These are phyloP conservation scores for Balaeniceps rex DNA, from an alignment of 2,113 vertebrate genomes.

Conservation along the genomic window DNA sequence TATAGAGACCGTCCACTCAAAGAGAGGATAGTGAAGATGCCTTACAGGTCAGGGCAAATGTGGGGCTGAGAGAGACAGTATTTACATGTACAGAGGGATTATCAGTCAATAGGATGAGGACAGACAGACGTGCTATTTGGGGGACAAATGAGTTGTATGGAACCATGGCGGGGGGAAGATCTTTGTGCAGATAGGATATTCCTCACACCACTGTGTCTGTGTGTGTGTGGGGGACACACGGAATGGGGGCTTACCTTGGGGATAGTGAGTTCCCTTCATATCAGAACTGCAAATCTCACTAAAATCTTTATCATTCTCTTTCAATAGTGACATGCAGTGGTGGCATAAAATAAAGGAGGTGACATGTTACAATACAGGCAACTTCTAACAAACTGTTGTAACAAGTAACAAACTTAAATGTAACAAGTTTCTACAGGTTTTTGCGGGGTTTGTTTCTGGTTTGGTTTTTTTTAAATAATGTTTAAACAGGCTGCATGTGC, in stretches of 20 bases:
- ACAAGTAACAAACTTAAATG: neutral
- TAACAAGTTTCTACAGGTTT: neutral
- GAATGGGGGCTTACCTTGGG: neutral
- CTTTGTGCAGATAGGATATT: neutral
- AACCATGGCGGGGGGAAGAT: neutral
- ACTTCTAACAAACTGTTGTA: neutral
- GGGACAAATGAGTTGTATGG: neutral
- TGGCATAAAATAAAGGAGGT: neutral
- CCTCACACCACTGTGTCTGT: neutral
- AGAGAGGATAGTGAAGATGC: neutral
- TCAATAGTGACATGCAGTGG: neutral
- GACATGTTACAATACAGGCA: neutral
- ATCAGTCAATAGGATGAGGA: neutral
- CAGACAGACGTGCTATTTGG: neutral
- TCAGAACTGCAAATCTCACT: neutral
- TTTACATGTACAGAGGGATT: neutral
- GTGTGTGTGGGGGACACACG: fast-evolving
- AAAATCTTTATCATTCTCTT: neutral
- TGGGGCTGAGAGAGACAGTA: neutral
- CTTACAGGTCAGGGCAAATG: neutral
- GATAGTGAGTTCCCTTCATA: neutral
- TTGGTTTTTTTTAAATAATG: neutral
- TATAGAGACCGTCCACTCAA: neutral
- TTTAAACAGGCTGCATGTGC: neutral
- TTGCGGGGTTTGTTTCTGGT: neutral